Evolutionary conservation across 2,888 invertebrate species (phyloP), one percentile per base, ranked within the genome.

Genomic region (Melangyna quadrimaculata): DNA sequence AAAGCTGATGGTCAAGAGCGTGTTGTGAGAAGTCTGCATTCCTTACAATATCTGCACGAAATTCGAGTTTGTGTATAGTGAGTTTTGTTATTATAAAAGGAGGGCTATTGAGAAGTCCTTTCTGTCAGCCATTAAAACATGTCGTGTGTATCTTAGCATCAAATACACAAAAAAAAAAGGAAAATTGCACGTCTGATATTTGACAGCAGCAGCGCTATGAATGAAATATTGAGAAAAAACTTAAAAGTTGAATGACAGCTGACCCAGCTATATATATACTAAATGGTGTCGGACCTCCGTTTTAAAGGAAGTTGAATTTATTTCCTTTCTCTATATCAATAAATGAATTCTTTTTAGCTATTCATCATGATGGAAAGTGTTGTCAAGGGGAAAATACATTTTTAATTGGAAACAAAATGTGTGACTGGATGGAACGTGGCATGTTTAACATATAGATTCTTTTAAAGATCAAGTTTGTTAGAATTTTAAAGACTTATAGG

Each of bases 21-120:
- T 65, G 51, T n/a, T 3, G 51, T n/a, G 74, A 75, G 71, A 79
- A 55, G 32, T 32, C 40, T 71, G 78, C 63, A 83, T 83, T 83
- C 74, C 65, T 65, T n/a, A n/a, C n/a, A n/a, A n/a, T n/a, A 27
- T 78, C 57, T 78, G 63, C 55, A 65, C 73, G 63, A 65, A 63
- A 70, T 78, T 69, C 51, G 69, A 78, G 57, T 12, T 57, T 40
- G 8, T 17, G n/a, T n/a, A n/a, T n/a, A n/a, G 43, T 43, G 8
- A 17, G 17, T 43, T 43, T 17, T 43, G 2, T 40, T 35, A 0
- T 35, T 40, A n/a, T 37, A 14, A 37, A 37, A 14, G 5, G 5
- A 4, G 12, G 37, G 14, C 0, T 14, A 14, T 43, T 43, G 10
- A 40, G 2, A 43, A 17, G 43, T 8, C n/a, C n/a, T 82, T 78